These are phyloP conservation scores for Myiothlypis coronata DNA, from an alignment of 2,797 vertebrate genomes.

Conservation along the genomic window DNA sequence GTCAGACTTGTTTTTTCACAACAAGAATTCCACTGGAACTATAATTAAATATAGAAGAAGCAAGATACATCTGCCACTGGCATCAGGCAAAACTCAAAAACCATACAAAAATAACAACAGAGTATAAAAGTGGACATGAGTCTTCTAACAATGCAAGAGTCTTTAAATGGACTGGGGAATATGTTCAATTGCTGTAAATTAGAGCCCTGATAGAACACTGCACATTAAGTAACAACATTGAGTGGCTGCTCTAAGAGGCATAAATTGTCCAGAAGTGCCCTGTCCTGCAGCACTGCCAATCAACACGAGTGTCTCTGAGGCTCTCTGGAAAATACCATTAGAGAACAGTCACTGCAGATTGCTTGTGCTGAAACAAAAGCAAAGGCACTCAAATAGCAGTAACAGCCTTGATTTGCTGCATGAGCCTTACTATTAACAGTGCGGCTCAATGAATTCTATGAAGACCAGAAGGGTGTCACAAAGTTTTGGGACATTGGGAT, in stretches of 20 bases:
- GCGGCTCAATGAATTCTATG: fast-evolving
- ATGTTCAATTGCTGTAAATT: neutral
- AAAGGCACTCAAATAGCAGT: neutral
- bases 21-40: neutral
- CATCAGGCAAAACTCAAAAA: neutral
- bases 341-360: neutral
- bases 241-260: neutral
- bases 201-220: neutral
- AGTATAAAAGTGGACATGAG: neutral
- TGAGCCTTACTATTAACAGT: neutral
- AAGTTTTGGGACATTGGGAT: neutral
- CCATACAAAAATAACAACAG: neutral
- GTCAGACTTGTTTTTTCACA: neutral
- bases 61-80: neutral
- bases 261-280: neutral
- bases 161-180: neutral
- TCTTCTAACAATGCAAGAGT: neutral
- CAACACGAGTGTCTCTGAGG: neutral
- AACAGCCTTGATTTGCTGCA: neutral
- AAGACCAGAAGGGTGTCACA: neutral
- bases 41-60: slow-evolving; percentile 11
- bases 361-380: neutral
- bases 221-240: neutral
- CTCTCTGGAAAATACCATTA: neutral
- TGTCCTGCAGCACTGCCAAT: neutral